phyloP scores from a whole-genome alignment of 2,888 invertebrate species.

The Dyspetes luteomarginatus region DNA sequence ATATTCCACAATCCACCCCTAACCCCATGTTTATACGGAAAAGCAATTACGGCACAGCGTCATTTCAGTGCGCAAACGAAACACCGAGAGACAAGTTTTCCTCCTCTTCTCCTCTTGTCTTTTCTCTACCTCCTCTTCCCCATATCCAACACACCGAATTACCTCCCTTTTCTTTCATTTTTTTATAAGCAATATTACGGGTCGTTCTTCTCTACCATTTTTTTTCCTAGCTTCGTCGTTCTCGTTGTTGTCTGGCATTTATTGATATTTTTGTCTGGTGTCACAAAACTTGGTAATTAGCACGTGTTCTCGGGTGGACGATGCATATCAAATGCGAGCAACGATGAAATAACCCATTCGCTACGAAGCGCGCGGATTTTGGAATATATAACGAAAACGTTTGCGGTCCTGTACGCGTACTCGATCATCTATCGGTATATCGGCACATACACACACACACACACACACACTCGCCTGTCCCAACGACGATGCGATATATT shows the following conservation, averaged over 20 bases:
- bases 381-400: constrained; percentile 43
- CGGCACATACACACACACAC: neutral
- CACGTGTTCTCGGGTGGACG: constrained; percentile 34
- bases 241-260: constrained; percentile 61
- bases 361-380: constrained; percentile 3
- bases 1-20: constrained; percentile 10
- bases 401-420: constrained; percentile 41
- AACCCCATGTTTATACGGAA: constrained; percentile 76
- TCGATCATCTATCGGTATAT: neutral
- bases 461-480: constrained; percentile 12
- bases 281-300: constrained; percentile 59
- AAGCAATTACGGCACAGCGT: constrained; percentile 76
- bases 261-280: constrained; percentile 13
- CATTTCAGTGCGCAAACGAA: constrained; percentile 50
- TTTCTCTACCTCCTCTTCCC: constrained; percentile 24
- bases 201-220: neutral
- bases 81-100: constrained; percentile 49
- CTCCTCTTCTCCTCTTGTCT: constrained; percentile 27
- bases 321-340: constrained; percentile 65
- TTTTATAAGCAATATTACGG: too few relatives aligned
- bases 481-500: constrained; percentile 32
- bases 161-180: neutral
- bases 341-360: constrained; percentile 33
- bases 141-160: constrained; percentile 16
- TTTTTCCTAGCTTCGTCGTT: constrained; percentile 8